Conservation (phyloP, 2,113 vertebrate genomes). For the Uria aalge region DNA sequence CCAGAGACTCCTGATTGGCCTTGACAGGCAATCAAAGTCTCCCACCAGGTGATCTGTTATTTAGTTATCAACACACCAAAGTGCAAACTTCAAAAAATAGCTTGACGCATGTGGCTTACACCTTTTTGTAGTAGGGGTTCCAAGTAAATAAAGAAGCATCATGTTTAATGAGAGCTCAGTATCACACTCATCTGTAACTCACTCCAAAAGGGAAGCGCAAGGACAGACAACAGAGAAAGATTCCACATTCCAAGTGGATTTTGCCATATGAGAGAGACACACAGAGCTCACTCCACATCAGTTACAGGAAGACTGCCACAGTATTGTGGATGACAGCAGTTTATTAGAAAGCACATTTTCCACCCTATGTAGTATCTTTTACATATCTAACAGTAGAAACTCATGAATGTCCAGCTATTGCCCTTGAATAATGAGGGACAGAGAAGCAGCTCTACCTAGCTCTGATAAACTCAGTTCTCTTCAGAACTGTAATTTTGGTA, state of each 20-base stretch:
- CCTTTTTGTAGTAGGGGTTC: background rate
- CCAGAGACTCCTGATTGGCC: background rate
- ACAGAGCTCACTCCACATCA: background rate
- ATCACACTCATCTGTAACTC: background rate
- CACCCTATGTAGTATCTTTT: background rate
- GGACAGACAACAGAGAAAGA: background rate
- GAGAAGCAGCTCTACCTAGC: background rate
- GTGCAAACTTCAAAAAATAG: background rate
- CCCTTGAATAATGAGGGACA: background rate
- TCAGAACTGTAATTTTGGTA: background rate
- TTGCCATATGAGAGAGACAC: background rate
- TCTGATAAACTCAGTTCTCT: background rate
- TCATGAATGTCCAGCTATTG: background rate
- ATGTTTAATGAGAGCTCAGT: background rate
- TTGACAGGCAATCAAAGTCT: constrained; percentile 44
- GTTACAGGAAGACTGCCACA: background rate
- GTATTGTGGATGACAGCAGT: background rate
- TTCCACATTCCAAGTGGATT: background rate
- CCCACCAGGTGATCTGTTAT: constrained; percentile 21
- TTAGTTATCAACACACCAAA: constrained; percentile 29
- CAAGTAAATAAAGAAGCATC: background rate
- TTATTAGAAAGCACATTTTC: background rate
- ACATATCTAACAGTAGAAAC: background rate
- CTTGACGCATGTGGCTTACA: background rate
- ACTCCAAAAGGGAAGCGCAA: background rate